phyloP scores from a whole-genome alignment of 2,888 invertebrate species.

The Netelia virgata region DNA sequence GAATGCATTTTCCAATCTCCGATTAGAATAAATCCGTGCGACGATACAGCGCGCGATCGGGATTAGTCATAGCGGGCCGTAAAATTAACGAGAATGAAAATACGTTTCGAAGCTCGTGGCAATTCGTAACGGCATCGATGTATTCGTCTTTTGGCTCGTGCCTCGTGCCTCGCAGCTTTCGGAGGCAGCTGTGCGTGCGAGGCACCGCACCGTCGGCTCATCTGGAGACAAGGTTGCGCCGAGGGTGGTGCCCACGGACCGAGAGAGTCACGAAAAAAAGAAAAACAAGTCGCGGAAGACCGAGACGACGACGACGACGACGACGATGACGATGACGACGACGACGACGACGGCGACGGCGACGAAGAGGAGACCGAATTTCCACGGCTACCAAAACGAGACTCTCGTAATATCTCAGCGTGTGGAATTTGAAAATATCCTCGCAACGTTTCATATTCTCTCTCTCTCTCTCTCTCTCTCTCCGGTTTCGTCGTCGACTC shows the following conservation, averaged over 20 bases:
- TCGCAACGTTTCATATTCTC: constrained; percentile 35
- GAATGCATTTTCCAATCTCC: not conserved
- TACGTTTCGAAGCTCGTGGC: too few relatives aligned
- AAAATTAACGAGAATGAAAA: too few relatives aligned
- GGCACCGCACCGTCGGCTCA: not conserved
- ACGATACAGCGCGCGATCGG: too few relatives aligned
- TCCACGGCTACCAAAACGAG: constrained; percentile 58
- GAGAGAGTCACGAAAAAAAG: constrained; percentile 15
- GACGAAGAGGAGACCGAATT: constrained; percentile 37
- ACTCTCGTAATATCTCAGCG: constrained; percentile 52
- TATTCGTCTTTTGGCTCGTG: too few relatives aligned
- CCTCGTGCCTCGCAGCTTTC: not conserved
- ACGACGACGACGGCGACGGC: not conserved
- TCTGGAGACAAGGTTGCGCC: not conserved
- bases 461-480: constrained; percentile 20
- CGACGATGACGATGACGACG: not conserved
- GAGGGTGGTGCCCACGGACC: constrained; percentile 9
- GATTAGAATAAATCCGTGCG: too few relatives aligned
- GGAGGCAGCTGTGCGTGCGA: not conserved
- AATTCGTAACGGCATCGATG: too few relatives aligned
- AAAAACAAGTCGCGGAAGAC: not conserved
- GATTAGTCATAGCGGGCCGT: too few relatives aligned
- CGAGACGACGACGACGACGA: not conserved
- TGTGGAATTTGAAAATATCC: constrained; percentile 65
- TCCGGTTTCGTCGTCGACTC: constrained; percentile 42